Base-by-base conservation (phyloP, 2,113 vertebrate genomes). In the Engystomops pustulosus region DNA sequence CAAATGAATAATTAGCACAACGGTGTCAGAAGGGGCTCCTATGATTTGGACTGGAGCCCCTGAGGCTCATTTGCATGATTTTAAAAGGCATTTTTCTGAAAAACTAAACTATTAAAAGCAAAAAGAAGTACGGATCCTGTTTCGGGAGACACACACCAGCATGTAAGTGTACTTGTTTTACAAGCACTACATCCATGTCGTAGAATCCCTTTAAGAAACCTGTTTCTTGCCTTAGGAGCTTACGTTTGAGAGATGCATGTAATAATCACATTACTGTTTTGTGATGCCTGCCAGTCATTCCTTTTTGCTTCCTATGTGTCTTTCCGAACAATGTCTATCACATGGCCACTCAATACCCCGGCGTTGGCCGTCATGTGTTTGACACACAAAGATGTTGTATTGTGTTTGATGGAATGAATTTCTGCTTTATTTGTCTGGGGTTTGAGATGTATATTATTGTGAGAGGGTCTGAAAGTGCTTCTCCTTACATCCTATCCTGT, bases 391-490 rank as follows among this genome's bases (percentile, higher is more conserved):
- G 62, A 68, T 41, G 62, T 36, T 53, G 25, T 79, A 58, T 78
- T 77, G 51, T 45, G 30, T 58, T 70, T 79, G 62, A 79, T 58
- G 74, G 65, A 20, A 53, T 44, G 18, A 27, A 34, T 78, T 30
- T 55, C 60, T 69, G 47, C 30, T 70, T 53, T 68, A 45, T 53
- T 60, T 70, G 67, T 85, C 45, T 76, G 23, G 74, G 74, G 27
- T 83, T 62, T 23, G 45, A 76, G 62, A 65, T 51, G 30, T 41
- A 23, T 71, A 72, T 69, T 77, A 69, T 78, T 67, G 60, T 65
- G 53, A 68, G n/a, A 69, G 60, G 70, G 47, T 20, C 62, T 58
- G 68, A 85, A 47, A 79, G 83, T 79, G 83, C 49, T 85, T 79
- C 41, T 68, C 45, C 20, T 49, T 76, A n/a, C 81, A 47, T 78